Base-by-base conservation (phyloP, 2,797 vertebrate species). In the Sebastes kiyomatsui region DNA sequence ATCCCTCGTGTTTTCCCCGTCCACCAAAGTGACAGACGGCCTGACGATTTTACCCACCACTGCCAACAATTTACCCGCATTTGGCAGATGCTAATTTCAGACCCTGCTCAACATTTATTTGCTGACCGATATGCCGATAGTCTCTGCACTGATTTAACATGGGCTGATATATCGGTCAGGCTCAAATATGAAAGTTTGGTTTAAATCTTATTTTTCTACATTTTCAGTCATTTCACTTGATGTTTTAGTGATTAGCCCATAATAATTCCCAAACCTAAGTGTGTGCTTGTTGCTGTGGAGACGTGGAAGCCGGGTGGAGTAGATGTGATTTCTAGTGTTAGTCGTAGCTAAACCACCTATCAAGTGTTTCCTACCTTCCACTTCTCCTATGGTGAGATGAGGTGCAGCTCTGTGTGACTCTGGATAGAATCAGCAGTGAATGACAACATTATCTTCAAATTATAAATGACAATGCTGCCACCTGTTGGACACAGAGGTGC, bases 391-490 rank as follows among this genome's bases (percentile, higher is more conserved):
- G 3, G 2, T 49, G 12, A 1, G 27, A 46, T 12, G 10, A 20
- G 8, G 20, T 65, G 46, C 42, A 32, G n/a, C 23, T 30, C 11
- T 8, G 20, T 7, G 4, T n/a, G n/a, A 35, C 25, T 22, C 28
- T 30, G 7, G 2, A 52, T 5, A 30, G 13, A 28, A 70, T 62
- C 68, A 74, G 35, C 46, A 27, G 7, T 32, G 20, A 72, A 16
- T 32, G 11, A 42, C n/a, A 71, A 3, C 25, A 68, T 64, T 1
- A 55, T 28, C 30, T 33, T 54, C 1, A 32, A 16, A 13, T 18
- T 52, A n/a, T 6, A 54, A 32, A 55, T 35, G 74, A 42, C 25
- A 67, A 64, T 18, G 18, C 77, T 87, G 87, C 92, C 92, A 87
- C 77, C 90, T 87, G 67, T 75, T 88, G 92, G 89, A 65, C 46